Base-by-base conservation (phyloP, 1,140 invertebrate genomes). In the Leptinotarsa lineolata region DNA sequence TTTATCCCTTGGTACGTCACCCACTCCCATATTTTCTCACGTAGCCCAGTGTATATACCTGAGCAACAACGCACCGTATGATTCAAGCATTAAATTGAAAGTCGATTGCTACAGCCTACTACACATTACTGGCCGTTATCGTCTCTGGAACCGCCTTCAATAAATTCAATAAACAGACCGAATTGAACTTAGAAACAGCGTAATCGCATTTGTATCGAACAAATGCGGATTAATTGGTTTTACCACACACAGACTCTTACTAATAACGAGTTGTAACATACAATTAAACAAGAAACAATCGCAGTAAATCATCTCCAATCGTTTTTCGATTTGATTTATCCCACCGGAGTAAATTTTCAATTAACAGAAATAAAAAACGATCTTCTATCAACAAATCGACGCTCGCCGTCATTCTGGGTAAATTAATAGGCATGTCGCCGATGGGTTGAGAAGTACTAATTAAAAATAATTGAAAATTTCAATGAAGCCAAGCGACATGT, bases 151-250 rank as follows among this genome's bases (percentile, higher is more conserved):
- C 16, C 48, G 15, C 48, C 48, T 54, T 18, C 48, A 16, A 54
- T 54, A 64, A 64, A 64, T 64, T 64, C 61, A 64, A 64, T 64
- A 64, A 64, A 64, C 61, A 64, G 21, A 64, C 61, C 61, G 21
- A 64, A 64, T 64, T 30, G 21, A 22, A 13, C 48, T 18, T 18
- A 54, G n/a, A 13, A 54, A 54, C 48, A 18, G 15, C n/a, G 48
- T 54, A 54, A 54, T 54, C 48, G 48, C 61, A 64, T 64, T 30
- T 5, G 20, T 21, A 22, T 64, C 61, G 20, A 30, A 64, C 24
- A 64, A 64, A 64, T 64, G 16, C 61, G 61, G 61, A 64, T 64
- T 64, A 64, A 64, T 64, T 64, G 61, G 61, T 22, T 64, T 30
- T 64, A 64, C 61, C 61, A 64, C 61, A 64, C 61, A 64, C 61